Base-by-base conservation (phyloP, 2,888 invertebrate genomes). In the Tiliacea aurago region DNA sequence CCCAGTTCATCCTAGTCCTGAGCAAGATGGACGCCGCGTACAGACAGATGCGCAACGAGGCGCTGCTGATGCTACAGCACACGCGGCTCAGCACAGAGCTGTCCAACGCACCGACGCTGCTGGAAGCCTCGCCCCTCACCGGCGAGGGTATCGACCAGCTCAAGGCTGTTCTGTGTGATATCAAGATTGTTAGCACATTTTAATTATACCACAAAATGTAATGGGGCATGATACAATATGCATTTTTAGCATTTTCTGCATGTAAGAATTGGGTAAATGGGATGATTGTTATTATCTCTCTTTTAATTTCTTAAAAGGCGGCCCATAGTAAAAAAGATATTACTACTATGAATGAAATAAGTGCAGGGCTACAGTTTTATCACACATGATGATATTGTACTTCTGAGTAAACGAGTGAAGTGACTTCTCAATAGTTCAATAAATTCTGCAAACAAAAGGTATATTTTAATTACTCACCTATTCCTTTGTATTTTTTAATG, bases 11-110 rank as follows among this genome's bases (percentile, higher is more conserved):
- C 33, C 90, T 98, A 72, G 97, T 98, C 0, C 92, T 98, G 15
- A 97, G 97, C 20, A 98, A 98, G 95, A 98, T 98, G 98, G 98
- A 98, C 88, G 97, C 98, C 1, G 98, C 98, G 9, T 98, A 98
- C 92, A 96, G 98, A 18, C 98, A 98, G 90, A 98, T 98, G 98
- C 96, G 98, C 65, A 98, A 98, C 90, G 98, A 98, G 90, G 98
- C 98, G 0, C 93, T 98, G 43, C 95, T 98, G 3, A 98, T 98
- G 98, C 94, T 98, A 81, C 98, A 98, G 92, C 97, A 98, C 93
- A 96, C 97, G 11, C 97, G 98, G 61, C 94, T 98, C 37, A 96
- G 97, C 84, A 96, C 96, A 43, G 98, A 98, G 94, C 97, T 98
- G 18, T 94, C 94, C 3, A 98, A 98, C 87, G 96, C 97, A 41